phyloP scores from a whole-genome alignment of 2,113 vertebrate genomes.

The Megaptera novaeangliae region DNA sequence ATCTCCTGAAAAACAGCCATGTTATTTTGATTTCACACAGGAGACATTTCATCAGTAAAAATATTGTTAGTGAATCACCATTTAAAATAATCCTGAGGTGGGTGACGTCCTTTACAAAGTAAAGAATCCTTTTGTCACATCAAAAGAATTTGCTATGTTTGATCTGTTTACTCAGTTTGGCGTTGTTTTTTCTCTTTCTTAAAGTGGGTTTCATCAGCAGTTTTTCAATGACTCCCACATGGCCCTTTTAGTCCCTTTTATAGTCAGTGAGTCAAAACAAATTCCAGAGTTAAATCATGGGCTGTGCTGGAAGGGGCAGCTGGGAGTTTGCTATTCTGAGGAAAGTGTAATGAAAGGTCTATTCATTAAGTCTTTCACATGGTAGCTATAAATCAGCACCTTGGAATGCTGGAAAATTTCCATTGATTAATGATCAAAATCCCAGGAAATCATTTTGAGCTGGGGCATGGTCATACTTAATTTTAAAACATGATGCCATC shows the following conservation, averaged over 20 bases:
- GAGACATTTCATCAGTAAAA: not conserved
- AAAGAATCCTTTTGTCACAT: not conserved
- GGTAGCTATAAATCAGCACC: conserved; percentile 50
- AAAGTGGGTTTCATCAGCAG: not conserved
- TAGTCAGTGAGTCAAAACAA: conserved; percentile 43
- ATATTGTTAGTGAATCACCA: not conserved
- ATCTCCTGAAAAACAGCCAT: not conserved
- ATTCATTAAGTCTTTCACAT: conserved; percentile 46
- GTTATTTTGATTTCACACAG: not conserved
- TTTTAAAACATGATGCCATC: conserved; percentile 65
- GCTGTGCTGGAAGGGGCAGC: conserved; percentile 4
- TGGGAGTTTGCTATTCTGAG: conserved; percentile 62
- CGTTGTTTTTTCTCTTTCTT: not conserved
- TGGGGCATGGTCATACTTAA: conserved; percentile 40
- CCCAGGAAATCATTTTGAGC: conserved; percentile 19
- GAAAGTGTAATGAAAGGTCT: conserved; percentile 56
- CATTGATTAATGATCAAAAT: conserved; percentile 60
- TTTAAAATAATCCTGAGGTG: not conserved
- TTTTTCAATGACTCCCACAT: not conserved
- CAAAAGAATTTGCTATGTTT: not conserved
- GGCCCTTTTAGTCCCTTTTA: conserved; percentile 20
- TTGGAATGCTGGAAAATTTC: conserved; percentile 45
- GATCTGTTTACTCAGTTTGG: not conserved
- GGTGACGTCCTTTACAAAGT: not conserved
- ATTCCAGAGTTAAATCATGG: conserved; percentile 57